These are phyloP conservation scores for Phalacrocorax carbo DNA, from an alignment of 2,113 vertebrate genomes.

Conservation along the genomic window DNA sequence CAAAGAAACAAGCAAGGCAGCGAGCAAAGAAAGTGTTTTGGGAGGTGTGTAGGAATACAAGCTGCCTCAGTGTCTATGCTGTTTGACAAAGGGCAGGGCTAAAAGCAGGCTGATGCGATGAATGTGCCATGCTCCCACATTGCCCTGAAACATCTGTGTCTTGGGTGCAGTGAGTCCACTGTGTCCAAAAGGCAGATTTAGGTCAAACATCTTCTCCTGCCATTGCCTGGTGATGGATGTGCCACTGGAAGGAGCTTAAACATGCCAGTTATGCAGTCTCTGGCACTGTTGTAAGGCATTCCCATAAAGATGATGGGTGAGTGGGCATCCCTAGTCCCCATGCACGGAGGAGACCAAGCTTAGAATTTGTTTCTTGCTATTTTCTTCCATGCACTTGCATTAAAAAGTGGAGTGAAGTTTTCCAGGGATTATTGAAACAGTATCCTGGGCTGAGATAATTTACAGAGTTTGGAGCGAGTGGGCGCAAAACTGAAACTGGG, in stretches of 20 bases:
- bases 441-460: neutral
- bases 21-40: neutral
- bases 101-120: neutral
- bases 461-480: neutral
- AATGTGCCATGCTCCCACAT: neutral
- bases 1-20: neutral
- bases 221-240: neutral
- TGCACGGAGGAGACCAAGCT: neutral
- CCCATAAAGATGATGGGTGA: neutral
- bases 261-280: neutral
- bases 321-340: neutral
- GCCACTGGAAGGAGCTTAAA: neutral
- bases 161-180: neutral
- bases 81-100: neutral
- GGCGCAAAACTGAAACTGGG: neutral
- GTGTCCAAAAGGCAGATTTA: neutral
- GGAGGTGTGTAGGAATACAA: neutral
- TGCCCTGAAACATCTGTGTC: neutral
- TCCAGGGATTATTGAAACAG: neutral
- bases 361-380: neutral
- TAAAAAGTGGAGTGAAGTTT: neutral
- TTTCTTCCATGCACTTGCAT: neutral
- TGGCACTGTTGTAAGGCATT: neutral
- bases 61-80: neutral
- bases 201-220: neutral